Evolutionary conservation across 1,140 invertebrate genomes (phyloP).

Genomic region (Ridgeia piscesae): DNA sequence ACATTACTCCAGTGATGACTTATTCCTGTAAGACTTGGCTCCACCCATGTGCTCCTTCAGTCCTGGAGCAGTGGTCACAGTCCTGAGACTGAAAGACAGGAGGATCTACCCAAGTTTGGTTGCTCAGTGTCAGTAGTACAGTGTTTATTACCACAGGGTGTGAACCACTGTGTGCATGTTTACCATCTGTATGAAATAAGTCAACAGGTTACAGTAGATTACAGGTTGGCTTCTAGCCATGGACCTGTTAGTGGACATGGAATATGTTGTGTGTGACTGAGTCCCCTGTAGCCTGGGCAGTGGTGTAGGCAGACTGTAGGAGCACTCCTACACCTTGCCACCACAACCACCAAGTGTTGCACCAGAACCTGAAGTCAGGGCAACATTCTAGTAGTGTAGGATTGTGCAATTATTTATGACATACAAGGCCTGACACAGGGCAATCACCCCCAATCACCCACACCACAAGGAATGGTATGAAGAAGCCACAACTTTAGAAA

Average conservation of each 20-base stretch:
- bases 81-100: too few relatives aligned
- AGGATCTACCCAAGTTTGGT: too few relatives aligned
- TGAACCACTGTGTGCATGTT: background rate
- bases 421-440: background rate
- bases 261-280: background rate
- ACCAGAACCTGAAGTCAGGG: background rate
- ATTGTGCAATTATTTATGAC: background rate
- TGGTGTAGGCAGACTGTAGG: background rate
- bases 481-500: too few relatives aligned
- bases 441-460: too few relatives aligned
- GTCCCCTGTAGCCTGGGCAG: too few relatives aligned
- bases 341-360: background rate
- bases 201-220: background rate
- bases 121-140: background rate
- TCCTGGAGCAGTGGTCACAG: background rate
- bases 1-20: too few relatives aligned
- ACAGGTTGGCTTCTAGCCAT: background rate
- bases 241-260: background rate
- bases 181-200: conserved; percentile 1
- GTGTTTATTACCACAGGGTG: background rate
- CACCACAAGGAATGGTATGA: too few relatives aligned
- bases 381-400: background rate
- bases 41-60: background rate
- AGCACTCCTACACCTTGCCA: background rate
- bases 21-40: background rate